These are phyloP conservation scores for Amniataba percoides DNA, from an alignment of 2,797 vertebrate genomes.

Conservation along the genomic window DNA sequence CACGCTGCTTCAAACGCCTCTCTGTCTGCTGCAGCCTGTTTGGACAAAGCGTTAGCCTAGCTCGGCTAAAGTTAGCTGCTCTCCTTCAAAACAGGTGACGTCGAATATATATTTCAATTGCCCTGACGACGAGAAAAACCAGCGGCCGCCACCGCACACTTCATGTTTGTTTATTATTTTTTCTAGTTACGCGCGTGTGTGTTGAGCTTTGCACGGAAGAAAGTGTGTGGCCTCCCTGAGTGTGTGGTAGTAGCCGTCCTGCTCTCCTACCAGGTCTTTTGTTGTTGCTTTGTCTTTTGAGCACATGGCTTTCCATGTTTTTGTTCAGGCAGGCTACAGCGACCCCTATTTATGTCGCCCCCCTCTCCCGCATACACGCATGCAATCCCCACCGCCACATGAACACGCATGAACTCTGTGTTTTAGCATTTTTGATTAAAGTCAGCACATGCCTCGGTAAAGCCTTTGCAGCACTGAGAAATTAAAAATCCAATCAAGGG, in stretches of 20 bases:
- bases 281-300: constrained; percentile 99
- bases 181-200: neutral
- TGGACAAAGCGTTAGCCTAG: constrained; percentile 80
- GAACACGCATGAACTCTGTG: neutral
- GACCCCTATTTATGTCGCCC: constrained; percentile 71
- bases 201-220: neutral
- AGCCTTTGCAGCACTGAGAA: neutral
- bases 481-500: neutral
- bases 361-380: neutral
- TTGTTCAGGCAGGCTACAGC: constrained; percentile 89
- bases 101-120: constrained; percentile 13
- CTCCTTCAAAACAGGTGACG: constrained; percentile 59
- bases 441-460: neutral
- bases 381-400: constrained; percentile 7
- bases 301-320: constrained; percentile 94
- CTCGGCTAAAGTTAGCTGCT: constrained; percentile 70
- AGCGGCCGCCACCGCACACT: neutral
- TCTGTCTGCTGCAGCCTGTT: constrained; percentile 13
- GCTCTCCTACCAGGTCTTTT: constrained; percentile 83
- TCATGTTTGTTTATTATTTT: too few relatives aligned
- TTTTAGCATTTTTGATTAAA: neutral
- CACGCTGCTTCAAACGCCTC: neutral
- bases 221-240: neutral
- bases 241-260: constrained; percentile 19
- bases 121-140: constrained; percentile 1